A percentile compares a stretch with the other conserved stretches of the same genome.
Evolutionary conservation across 2,113 vertebrate genomes (phyloP).

Genomic region (Clarias gariepinus): DNA sequence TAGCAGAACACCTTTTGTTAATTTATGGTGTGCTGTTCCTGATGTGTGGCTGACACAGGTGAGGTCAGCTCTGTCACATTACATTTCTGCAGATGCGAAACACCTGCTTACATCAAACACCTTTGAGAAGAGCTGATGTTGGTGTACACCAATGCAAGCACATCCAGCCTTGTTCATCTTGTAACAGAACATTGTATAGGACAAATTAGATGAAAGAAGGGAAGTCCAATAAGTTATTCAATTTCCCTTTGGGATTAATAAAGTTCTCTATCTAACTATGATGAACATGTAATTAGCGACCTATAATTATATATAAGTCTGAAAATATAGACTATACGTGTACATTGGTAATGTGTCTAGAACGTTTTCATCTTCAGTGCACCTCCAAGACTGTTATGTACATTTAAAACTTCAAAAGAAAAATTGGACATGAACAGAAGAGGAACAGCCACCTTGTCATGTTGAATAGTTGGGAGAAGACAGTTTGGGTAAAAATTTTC

Average conservation of each 20-base stretch:
- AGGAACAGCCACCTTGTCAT: conserved; percentile 24
- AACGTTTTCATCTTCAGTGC: neutral
- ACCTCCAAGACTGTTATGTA: neutral
- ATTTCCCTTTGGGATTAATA: too few relatives aligned
- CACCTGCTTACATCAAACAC: conserved; percentile 44
- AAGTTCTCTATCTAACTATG: too few relatives aligned
- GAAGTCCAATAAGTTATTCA: neutral
- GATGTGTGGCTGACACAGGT: conserved; percentile 45
- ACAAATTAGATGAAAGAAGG: neutral
- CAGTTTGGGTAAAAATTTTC: conserved; percentile 6
- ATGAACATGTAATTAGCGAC: neutral
- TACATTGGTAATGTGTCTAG: neutral
- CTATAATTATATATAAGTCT: neutral
- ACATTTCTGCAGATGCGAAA: conserved; percentile 46
- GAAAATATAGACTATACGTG: too few relatives aligned
- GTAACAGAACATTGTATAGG: neutral
- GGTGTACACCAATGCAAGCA: conserved; percentile 8
- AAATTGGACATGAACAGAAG: conserved; percentile 12
- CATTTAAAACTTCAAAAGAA: conserved; percentile 10
- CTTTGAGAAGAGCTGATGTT: conserved; percentile 6
- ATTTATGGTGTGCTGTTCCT: conserved; percentile 49
- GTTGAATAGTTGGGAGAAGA: neutral
- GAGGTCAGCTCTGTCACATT: conserved; percentile 52
- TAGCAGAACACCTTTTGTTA: conserved; percentile 47
- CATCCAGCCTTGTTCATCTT: neutral